Evolutionary conservation across 2,113 vertebrate genomes (phyloP), one percentile per base, ranked within the genome.

Genomic region (Takifugu flavidus): DNA sequence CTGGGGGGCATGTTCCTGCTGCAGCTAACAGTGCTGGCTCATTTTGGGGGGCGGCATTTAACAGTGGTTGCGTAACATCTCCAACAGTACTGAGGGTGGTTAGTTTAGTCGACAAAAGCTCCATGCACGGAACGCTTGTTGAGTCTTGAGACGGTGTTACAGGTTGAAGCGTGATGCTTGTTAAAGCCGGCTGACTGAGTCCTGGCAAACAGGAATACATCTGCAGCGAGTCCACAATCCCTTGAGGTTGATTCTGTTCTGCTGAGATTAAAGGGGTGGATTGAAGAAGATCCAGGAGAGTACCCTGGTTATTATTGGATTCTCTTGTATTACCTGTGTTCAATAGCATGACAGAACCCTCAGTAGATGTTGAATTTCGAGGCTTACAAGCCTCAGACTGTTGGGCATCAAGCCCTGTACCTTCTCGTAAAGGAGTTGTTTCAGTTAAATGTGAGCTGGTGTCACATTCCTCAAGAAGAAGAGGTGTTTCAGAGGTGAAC

Each of bases 81-180:
- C 67, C 73, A 45, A 82, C 79, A 1, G 87, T 61, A 54, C 59
- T 82, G 29, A 85, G 73, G 25, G 87, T 65, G 7, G 83, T 71
- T 8, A 87, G 71, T 65, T 87, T 86, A 54, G 80, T 66, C 29
- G 87, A 77, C 53, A 84, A 85, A 13, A 75, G 50, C 13, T 89
- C 88, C 49, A 73, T 45, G 25, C 84, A 62, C 0, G 79, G 65
- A 6, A 87, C 65, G 47, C 67, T 42, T 8, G 77, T 59, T 6
- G 80, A 70, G 15, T 78, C 81, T 53, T 86, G 84, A 39, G 77
- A 45, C 7, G 79, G 31, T 5, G 84, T 78, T 27, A 86, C 79
- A 20, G 89, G 79, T 47, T 89, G 84, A 62, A 90, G 82, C 4
- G 88, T 72, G 15, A 91, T 80, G 63, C 72, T 87, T 20, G 85